These are phyloP conservation scores for Bothrops alternatus DNA, from an alignment of 2,797 vertebrate genomes.

Conservation along the genomic window DNA sequence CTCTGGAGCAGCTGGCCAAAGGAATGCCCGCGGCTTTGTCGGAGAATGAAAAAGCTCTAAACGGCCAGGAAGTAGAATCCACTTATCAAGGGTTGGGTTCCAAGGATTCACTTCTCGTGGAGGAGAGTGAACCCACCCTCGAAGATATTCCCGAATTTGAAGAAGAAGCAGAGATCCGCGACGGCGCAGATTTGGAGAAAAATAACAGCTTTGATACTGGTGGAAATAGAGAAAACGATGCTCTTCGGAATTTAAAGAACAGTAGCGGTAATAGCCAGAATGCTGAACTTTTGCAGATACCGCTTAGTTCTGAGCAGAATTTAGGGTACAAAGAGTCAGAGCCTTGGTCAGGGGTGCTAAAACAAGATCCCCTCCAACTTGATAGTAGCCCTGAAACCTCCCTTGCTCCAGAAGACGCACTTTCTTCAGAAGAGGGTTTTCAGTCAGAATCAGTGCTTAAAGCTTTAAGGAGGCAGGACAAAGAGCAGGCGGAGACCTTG, in stretches of 20 bases:
- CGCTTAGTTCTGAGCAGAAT: constrained; percentile 7
- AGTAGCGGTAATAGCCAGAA: not conserved
- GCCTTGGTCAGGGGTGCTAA: constrained; percentile 42
- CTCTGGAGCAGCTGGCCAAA: constrained; percentile 59
- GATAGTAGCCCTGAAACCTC: constrained; percentile 5
- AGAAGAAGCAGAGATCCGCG: constrained; percentile 48
- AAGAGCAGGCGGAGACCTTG: constrained; percentile 85
- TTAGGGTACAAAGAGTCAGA: constrained; percentile 15
- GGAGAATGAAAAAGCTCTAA: constrained; percentile 20
- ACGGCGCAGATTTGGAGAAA: constrained; percentile 42
- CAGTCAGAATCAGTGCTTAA: constrained; percentile 72
- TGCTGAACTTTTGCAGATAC: not conserved
- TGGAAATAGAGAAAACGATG: not conserved
- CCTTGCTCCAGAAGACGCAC: not conserved
- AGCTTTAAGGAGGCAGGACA: constrained; percentile 84
- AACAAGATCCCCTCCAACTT: constrained; percentile 23
- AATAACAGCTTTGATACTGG: rapidly evolving
- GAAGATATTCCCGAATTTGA: constrained; percentile 58
- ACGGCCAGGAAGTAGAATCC: constrained; percentile 25
- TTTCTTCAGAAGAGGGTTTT: not conserved
- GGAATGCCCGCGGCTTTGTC: constrained; percentile 35
- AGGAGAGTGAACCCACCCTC: constrained; percentile 37
- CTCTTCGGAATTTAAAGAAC: not conserved
- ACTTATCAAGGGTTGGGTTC: constrained; percentile 55
- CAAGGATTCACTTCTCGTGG: constrained; percentile 46